Evolutionary conservation across 2,888 invertebrate genomes (phyloP).

Genomic region (Meandrusa payeni): DNA sequence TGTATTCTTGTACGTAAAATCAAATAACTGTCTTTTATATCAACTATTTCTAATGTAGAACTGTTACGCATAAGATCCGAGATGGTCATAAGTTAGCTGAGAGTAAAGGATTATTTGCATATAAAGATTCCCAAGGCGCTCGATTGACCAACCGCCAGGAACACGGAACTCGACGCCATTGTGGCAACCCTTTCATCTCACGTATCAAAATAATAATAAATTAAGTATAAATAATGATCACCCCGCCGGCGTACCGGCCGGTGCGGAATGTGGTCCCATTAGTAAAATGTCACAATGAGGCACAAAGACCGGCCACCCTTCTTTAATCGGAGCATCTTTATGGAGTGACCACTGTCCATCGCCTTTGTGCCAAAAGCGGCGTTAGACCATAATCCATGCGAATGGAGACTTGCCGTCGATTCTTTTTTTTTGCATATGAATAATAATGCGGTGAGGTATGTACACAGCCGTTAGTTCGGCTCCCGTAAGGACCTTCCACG

Average conservation of each 20-base stretch:
- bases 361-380: constrained; percentile 53
- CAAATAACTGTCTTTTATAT: too few relatives aligned
- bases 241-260: constrained; percentile 58
- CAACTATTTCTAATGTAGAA: too few relatives aligned
- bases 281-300: constrained; percentile 70
- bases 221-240: constrained; percentile 73
- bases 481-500: constrained; percentile 8
- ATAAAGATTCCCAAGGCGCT: constrained; percentile 29
- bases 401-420: constrained; percentile 47
- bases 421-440: constrained; percentile 66
- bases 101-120: constrained; percentile 19
- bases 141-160: constrained; percentile 56
- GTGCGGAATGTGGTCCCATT: constrained; percentile 74
- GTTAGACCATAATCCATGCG: constrained; percentile 75
- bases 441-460: constrained; percentile 37
- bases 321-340: constrained; percentile 73
- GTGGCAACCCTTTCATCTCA: constrained; percentile 70
- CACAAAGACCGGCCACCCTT: constrained; percentile 52
- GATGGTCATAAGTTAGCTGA: constrained; percentile 5
- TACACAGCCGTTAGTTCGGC: constrained; percentile 9
- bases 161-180: constrained; percentile 63
- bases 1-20: too few relatives aligned
- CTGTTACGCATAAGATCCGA: neutral
- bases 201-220: constrained; percentile 79
- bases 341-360: constrained; percentile 69